A percentile compares a stretch with the other conserved stretches of the same genome.
Conservation (phyloP, 1,140 invertebrate species). For the Mesaphorura yosii region DNA sequence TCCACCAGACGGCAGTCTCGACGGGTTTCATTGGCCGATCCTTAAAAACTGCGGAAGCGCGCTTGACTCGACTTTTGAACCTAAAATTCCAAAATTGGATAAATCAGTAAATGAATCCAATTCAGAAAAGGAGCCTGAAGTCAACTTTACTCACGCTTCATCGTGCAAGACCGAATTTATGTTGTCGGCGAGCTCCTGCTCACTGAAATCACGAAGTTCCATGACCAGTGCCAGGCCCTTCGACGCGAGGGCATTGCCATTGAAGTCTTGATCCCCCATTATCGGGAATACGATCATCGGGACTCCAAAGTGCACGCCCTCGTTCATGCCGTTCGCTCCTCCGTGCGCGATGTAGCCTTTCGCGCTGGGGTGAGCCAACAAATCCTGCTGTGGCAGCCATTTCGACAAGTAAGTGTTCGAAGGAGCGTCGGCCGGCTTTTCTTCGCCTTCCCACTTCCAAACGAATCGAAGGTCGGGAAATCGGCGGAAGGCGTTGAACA, state of each 20-base stretch:
- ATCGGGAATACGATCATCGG: constrained; percentile 42
- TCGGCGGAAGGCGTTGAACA: neutral
- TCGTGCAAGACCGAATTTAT: too few species aligned
- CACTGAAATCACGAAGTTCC: constrained; percentile 28
- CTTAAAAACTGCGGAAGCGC: too few species aligned
- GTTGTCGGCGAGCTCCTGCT: constrained; percentile 33
- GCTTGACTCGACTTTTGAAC: neutral
- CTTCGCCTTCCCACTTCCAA: constrained; percentile 4
- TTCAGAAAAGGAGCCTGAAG: too few species aligned
- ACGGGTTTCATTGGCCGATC: too few species aligned
- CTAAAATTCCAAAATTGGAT: neutral
- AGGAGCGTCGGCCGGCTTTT: neutral
- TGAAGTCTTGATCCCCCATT: constrained; percentile 39
- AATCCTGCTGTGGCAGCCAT: constrained; percentile 13
- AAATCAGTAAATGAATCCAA: neutral
- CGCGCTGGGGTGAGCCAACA: constrained; percentile 11
- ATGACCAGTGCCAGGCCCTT: constrained; percentile 28
- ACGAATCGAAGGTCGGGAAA: constrained; percentile 3
- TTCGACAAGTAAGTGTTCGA: neutral
- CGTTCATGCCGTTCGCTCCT: constrained; percentile 24
- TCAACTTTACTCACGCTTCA: too few species aligned
- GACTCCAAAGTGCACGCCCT: constrained; percentile 38
- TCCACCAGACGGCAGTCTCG: neutral
- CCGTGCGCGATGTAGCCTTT: neutral
- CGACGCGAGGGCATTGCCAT: constrained; percentile 28